These are phyloP conservation scores for Eublepharis macularius DNA, from an alignment of 2,113 vertebrate genomes.

Conservation along the genomic window DNA sequence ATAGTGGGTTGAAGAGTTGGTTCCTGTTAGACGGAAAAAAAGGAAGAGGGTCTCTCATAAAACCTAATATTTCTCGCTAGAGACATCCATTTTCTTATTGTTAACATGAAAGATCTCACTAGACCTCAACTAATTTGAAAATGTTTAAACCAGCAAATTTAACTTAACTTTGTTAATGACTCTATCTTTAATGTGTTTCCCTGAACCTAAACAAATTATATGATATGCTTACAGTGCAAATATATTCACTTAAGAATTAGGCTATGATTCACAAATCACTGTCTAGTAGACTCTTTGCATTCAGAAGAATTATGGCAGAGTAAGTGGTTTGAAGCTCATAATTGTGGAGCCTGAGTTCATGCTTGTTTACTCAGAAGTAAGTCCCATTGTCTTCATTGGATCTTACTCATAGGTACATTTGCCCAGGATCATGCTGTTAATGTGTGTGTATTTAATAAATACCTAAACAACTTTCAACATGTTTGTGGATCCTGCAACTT, in stretches of 20 bases:
- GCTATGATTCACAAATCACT: neutral
- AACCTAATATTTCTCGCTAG: neutral
- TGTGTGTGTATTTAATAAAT: neutral
- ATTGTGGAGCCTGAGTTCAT: neutral
- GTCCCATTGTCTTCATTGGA: neutral
- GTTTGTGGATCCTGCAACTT: neutral
- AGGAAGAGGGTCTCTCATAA: neutral
- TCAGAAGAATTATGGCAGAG: neutral
- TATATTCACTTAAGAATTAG: conserved; percentile 17
- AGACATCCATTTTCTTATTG: neutral
- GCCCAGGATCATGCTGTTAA: neutral
- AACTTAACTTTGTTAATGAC: conserved; percentile 12
- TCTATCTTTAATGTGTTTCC: neutral
- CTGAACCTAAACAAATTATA: neutral
- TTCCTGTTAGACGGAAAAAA: neutral
- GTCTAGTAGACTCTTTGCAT: neutral
- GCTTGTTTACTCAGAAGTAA: neutral
- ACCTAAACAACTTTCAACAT: neutral
- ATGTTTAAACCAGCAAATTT: neutral
- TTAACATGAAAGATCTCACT: neutral
- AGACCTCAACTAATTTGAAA: neutral
- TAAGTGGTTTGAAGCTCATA: neutral
- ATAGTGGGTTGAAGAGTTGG: neutral
- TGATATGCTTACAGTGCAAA: neutral
- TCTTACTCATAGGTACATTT: neutral